Conservation (phyloP, 1,140 invertebrate genomes). For the Sinonovacula constricta region DNA sequence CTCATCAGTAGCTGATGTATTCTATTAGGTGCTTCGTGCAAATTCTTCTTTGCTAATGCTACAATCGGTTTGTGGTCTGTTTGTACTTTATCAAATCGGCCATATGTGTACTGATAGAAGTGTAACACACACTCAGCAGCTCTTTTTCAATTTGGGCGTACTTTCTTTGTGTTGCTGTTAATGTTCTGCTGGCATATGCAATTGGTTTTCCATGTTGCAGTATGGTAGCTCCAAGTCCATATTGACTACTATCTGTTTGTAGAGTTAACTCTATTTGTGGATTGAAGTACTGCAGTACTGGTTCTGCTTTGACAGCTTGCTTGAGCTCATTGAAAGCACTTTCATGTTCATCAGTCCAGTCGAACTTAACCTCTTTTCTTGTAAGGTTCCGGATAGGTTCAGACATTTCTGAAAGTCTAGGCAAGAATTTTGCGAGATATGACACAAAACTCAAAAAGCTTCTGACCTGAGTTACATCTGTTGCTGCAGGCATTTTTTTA, state of each 20-base stretch:
- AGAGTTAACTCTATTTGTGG: conserved; percentile 46
- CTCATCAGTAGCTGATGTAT: conserved; percentile 22
- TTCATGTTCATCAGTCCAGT: conserved; percentile 73
- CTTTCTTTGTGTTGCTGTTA: conserved; percentile 77
- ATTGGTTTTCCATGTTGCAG: conserved; percentile 79
- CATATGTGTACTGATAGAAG: conserved; percentile 58
- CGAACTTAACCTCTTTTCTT: conserved; percentile 49
- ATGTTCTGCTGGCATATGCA: conserved; percentile 76
- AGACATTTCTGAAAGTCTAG: conserved; percentile 34
- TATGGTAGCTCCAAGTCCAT: conserved; percentile 76
- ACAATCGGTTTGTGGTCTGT: conserved; percentile 75
- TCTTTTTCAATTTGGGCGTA: conserved; percentile 80
- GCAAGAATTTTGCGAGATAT: conserved; percentile 60
- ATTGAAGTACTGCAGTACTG: conserved; percentile 61
- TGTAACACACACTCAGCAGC: conserved; percentile 79
- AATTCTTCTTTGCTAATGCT: conserved; percentile 74
- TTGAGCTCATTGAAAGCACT: conserved; percentile 58
- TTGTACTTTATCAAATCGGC: conserved; percentile 64
- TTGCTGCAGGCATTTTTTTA: too few species aligned
- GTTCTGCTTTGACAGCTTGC: conserved; percentile 47
- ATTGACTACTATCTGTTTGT: conserved; percentile 55
- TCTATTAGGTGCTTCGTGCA: conserved; percentile 34
- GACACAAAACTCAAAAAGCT: conserved; percentile 49
- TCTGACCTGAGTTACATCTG: conserved; percentile 6
- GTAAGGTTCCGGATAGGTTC: conserved; percentile 61